These are phyloP conservation scores for Semnornis frantzii DNA, from an alignment of 2,113 vertebrate genomes.

Conservation along the genomic window DNA sequence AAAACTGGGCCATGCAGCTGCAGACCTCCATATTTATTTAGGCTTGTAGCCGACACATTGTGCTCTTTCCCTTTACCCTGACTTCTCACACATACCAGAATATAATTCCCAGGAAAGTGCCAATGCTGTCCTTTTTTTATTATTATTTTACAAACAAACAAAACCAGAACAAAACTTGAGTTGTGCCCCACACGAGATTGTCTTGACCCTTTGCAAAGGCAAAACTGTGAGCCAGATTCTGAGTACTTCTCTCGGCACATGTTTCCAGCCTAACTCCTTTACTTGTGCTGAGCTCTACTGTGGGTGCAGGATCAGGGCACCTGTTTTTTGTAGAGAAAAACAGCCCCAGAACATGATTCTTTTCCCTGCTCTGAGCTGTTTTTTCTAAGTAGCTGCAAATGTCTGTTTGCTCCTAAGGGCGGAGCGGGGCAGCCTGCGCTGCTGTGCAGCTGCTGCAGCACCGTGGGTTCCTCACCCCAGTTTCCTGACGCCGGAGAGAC, in stretches of 20 bases:
- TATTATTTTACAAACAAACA: neutral
- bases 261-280: neutral
- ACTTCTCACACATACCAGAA: slow-evolving; percentile 17
- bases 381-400: neutral
- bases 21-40: slow-evolving; percentile 5
- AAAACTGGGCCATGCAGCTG: neutral
- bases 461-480: neutral
- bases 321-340: neutral
- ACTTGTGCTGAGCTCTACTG: neutral
- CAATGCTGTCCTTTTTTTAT: neutral
- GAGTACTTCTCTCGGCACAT: neutral
- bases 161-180: neutral
- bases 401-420: neutral
- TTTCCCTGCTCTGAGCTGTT: neutral
- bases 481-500: neutral
- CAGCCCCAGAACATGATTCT: neutral
- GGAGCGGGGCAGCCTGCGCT: neutral
- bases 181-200: slow-evolving; percentile 19
- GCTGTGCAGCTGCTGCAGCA: neutral
- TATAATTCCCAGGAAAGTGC: slow-evolving; percentile 14
- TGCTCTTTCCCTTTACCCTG: neutral
- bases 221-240: neutral
- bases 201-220: slow-evolving; percentile 1
- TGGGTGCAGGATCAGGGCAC: neutral
- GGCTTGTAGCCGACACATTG: neutral